Conservation (phyloP, 2,113 vertebrate species). For the Noctilio leporinus region DNA sequence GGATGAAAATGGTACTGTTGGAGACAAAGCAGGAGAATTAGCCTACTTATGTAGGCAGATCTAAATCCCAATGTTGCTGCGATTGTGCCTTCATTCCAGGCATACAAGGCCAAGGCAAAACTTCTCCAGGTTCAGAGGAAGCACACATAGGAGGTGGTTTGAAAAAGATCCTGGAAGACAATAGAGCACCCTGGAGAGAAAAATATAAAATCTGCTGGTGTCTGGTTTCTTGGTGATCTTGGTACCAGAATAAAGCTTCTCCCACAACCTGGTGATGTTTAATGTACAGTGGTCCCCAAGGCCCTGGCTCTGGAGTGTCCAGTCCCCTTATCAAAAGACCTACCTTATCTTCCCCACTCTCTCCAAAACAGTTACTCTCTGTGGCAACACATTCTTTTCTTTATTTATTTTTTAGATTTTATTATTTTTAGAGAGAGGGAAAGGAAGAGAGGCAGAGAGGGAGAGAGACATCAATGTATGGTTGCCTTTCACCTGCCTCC, state of each 20-base stretch:
- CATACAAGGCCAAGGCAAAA: background rate
- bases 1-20: background rate
- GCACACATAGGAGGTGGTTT: background rate
- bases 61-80: background rate
- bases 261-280: background rate
- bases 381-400: background rate
- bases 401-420: no score
- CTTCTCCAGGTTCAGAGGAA: background rate
- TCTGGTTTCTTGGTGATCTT: background rate
- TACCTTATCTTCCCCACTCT: background rate
- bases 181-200: background rate
- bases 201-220: background rate
- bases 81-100: background rate
- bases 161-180: background rate
- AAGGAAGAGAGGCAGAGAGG: no score
- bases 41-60: background rate
- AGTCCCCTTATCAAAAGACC: background rate
- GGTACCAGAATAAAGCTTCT: background rate
- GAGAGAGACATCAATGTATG: no score
- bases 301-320: background rate
- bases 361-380: background rate
- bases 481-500: no score
- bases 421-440: no score
- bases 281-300: background rate
- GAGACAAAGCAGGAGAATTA: background rate